Evolutionary conservation across 2,797 vertebrate species (phyloP).

Genomic region (Acanthiza pusilla): DNA sequence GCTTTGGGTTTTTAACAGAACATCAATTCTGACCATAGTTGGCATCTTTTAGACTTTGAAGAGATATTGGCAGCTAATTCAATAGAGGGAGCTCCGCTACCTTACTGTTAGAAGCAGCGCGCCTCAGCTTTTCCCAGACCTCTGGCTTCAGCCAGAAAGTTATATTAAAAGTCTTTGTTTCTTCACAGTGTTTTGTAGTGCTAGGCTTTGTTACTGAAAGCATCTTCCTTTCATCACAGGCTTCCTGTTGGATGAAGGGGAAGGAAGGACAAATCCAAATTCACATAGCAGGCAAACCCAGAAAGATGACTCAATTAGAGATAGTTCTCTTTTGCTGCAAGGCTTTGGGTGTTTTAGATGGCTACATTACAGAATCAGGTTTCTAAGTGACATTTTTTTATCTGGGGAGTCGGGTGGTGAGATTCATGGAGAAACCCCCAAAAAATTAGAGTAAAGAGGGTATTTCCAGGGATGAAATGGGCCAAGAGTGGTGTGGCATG

Average conservation of each 20-base stretch:
- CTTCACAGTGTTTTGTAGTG: background rate
- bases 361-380: fast-evolving
- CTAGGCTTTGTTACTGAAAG: background rate
- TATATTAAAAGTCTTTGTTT: background rate
- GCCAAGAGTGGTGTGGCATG: background rate
- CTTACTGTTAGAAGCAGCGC: background rate
- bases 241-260: background rate
- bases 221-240: background rate
- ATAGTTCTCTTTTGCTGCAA: background rate
- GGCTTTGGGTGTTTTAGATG: background rate
- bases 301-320: background rate
- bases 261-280: background rate
- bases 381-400: background rate
- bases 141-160: constrained; percentile 25
- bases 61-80: constrained; percentile 48
- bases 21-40: background rate
- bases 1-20: background rate
- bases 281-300: fast-evolving
- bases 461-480: background rate
- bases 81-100: constrained; percentile 66
- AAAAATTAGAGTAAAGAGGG: background rate
- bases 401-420: too few relatives aligned
- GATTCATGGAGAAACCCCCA: background rate
- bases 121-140: constrained; percentile 14
- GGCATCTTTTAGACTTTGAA: constrained; percentile 3